Evolutionary conservation across 2,113 vertebrate genomes (phyloP).

Genomic region (Caracal caracal): DNA sequence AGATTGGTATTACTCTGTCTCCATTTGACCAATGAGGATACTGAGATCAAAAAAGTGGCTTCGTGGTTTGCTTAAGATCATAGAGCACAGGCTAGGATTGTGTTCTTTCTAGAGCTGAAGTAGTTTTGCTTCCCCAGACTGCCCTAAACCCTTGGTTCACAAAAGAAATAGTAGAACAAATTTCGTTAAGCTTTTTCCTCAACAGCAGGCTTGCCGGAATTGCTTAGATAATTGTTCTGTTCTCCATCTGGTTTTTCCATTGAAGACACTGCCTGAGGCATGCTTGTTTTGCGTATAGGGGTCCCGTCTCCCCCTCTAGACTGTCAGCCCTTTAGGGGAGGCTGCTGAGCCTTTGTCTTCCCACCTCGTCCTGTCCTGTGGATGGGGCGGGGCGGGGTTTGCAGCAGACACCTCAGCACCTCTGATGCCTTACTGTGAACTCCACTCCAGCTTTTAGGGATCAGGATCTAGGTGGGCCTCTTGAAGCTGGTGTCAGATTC

Average conservation of each 20-base stretch:
- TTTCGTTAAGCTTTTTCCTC: slow-evolving; percentile 62
- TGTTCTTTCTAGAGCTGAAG: neutral
- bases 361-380: neutral
- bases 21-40: neutral
- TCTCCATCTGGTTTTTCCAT: slow-evolving; percentile 74
- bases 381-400: neutral
- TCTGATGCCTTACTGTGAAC: neutral
- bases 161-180: slow-evolving; percentile 41
- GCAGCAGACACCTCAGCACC: neutral
- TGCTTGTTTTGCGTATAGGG: slow-evolving; percentile 46
- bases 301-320: slow-evolving; percentile 24
- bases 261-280: slow-evolving; percentile 61
- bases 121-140: neutral
- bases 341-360: slow-evolving; percentile 54
- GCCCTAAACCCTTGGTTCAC: neutral
- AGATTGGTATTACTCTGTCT: neutral
- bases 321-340: slow-evolving; percentile 42
- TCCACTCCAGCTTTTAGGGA: neutral
- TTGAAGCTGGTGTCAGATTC: neutral
- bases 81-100: neutral
- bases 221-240: slow-evolving; percentile 70
- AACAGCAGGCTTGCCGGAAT: slow-evolving; percentile 74
- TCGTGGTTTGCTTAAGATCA: neutral
- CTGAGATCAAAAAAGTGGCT: neutral
- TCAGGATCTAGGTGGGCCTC: neutral